A percentile compares a stretch with the other conserved stretches of the same genome.
These are phyloP conservation scores for Notolepis coatsorum DNA, from an alignment of 2,797 vertebrate species.

Conservation along the genomic window DNA sequence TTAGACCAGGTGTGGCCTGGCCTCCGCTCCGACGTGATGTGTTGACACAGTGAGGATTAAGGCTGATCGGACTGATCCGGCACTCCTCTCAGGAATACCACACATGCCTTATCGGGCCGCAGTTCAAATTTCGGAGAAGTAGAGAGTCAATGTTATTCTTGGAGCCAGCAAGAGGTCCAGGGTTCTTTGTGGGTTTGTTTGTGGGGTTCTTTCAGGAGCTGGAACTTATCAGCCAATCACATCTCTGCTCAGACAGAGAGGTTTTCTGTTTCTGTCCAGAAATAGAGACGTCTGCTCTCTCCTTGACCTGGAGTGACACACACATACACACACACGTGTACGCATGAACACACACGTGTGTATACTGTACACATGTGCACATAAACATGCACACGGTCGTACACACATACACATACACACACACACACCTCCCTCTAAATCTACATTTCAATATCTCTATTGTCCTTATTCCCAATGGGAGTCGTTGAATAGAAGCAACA, in stretches of 20 bases:
- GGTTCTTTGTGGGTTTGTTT: conserved; percentile 10
- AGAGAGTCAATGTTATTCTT: conserved; percentile 37
- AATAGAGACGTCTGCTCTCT: not conserved
- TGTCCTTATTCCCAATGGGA: conserved; percentile 17
- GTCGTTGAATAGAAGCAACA: conserved; percentile 26
- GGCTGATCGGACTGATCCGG: conserved; percentile 24
- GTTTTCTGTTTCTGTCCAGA: conserved; percentile 13
- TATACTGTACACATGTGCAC: not conserved
- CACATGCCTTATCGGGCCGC: conserved; percentile 36
- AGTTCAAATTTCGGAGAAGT: conserved; percentile 34
- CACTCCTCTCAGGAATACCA: conserved; percentile 27
- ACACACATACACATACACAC: not conserved
- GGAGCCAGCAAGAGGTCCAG: not conserved
- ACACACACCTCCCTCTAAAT: conserved; percentile 18
- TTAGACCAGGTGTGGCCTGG: too few relatives aligned
- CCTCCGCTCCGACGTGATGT: too few relatives aligned
- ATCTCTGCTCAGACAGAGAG: conserved; percentile 18
- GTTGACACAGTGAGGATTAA: conserved; percentile 42
- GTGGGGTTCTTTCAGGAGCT: conserved; percentile 7
- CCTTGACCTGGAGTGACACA: not conserved
- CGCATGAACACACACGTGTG: not conserved
- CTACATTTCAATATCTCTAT: conserved; percentile 11
- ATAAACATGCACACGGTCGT: not conserved
- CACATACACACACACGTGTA: not conserved
- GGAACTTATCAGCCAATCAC: conserved; percentile 27